Conservation (phyloP, 2,113 vertebrate species). For the Catharus bicknelli region DNA sequence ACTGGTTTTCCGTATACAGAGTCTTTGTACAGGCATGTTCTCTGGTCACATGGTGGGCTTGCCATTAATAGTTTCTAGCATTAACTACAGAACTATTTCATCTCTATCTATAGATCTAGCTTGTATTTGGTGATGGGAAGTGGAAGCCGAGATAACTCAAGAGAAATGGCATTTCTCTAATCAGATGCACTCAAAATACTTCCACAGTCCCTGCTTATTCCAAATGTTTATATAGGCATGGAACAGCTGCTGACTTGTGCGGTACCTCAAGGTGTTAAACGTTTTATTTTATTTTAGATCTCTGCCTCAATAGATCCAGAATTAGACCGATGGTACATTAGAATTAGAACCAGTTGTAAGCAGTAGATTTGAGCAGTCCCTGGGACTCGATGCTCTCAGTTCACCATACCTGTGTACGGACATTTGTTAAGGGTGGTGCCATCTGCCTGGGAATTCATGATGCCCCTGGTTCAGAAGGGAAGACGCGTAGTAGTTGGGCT, state of each 20-base stretch:
- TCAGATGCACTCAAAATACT: conserved; percentile 55
- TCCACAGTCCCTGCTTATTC: neutral
- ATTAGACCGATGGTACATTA: neutral
- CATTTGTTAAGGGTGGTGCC: neutral
- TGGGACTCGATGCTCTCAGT: rapidly evolving
- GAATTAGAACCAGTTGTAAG: neutral
- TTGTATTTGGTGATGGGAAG: conserved; percentile 68
- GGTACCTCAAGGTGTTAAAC: conserved; percentile 13
- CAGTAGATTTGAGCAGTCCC: neutral
- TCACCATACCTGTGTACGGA: rapidly evolving
- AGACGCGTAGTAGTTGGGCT: neutral
- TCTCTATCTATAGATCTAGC: conserved; percentile 68
- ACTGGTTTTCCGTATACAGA: conserved; percentile 45
- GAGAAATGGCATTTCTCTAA: conserved; percentile 59
- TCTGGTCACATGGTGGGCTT: conserved; percentile 55
- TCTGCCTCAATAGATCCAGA: conserved; percentile 16
- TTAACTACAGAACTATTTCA: conserved; percentile 62
- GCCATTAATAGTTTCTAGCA: conserved; percentile 70
- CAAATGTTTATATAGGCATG: neutral
- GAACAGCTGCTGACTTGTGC: neutral
- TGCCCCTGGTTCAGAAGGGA: neutral
- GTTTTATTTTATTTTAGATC: conserved; percentile 7
- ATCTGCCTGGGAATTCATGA: neutral
- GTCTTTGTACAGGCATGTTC: conserved; percentile 58
- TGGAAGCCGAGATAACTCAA: conserved; percentile 51